Conservation (phyloP, 2,113 vertebrate genomes). For the Plecotus auritus region DNA sequence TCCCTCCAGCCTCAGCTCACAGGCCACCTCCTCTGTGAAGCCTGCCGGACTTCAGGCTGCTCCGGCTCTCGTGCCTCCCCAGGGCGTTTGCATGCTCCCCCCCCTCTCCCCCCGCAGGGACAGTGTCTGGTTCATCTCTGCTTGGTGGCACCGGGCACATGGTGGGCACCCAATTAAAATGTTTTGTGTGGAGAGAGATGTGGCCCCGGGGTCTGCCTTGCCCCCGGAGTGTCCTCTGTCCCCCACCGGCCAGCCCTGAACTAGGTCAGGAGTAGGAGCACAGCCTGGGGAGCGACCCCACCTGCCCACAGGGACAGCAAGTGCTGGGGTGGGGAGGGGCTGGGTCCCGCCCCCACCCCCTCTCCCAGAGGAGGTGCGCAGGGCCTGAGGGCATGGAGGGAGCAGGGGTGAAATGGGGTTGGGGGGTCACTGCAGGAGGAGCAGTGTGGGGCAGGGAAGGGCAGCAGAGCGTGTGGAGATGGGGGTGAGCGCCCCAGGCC, state of each 20-base stretch:
- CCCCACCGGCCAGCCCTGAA: not conserved
- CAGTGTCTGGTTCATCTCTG: not conserved
- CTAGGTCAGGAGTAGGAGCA: not conserved
- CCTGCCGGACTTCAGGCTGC: not conserved
- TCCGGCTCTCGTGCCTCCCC: not conserved
- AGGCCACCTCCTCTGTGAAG: not conserved
- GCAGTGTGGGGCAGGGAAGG: not conserved
- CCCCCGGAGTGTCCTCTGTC: not conserved
- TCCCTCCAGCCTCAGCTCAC: not conserved
- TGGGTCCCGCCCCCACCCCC: too few relatives aligned
- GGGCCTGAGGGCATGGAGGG: not conserved
- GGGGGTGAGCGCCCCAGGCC: not conserved
- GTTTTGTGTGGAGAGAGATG: not conserved
- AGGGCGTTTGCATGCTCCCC: accelerated
- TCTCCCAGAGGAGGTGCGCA: too few relatives aligned
- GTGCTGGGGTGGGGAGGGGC: not conserved
- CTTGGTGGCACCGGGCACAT: not conserved
- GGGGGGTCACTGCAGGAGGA: not conserved
- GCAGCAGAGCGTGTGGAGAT: accelerated
- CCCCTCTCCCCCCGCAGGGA: too few relatives aligned
- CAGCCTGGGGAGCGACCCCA: not conserved
- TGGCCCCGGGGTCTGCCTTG: not conserved
- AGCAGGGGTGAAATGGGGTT: not conserved
- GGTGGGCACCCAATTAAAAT: not conserved
- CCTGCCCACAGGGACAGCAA: not conserved